phyloP scores from a whole-genome alignment of 2,113 vertebrate genomes.

The Chionis minor region DNA sequence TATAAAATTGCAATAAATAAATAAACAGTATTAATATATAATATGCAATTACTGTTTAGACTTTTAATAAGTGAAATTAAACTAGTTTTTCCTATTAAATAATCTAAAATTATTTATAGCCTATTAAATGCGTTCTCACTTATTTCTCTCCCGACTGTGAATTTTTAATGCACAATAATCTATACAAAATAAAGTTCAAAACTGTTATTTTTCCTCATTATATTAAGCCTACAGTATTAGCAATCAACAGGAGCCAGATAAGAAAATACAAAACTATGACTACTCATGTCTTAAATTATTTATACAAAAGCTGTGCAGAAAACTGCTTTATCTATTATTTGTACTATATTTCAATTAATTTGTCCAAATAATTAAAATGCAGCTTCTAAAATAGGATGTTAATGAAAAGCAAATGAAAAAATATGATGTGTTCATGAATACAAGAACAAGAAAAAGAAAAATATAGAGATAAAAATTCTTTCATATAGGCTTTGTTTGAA shows the following conservation, averaged over 20 bases:
- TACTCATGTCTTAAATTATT: not conserved
- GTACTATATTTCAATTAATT: not conserved
- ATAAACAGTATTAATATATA: not conserved
- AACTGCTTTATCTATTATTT: not conserved
- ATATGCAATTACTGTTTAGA: not conserved
- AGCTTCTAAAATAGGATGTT: not conserved
- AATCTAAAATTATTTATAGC: not conserved
- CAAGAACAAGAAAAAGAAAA: not conserved
- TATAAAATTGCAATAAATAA: constrained; percentile 4
- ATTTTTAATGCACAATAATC: not conserved
- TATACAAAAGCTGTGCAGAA: not conserved
- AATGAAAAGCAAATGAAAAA: constrained; percentile 13
- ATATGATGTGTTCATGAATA: not conserved
- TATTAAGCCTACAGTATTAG: not conserved
- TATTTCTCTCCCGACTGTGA: not conserved
- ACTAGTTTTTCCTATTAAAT: not conserved
- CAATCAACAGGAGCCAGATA: not conserved
- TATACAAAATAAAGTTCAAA: not conserved
- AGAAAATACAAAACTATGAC: not conserved
- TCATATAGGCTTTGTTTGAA: not conserved
- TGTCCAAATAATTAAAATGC: constrained; percentile 6
- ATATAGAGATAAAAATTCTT: not conserved
- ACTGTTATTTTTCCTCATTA: not conserved
- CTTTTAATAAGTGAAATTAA: constrained; percentile 15
- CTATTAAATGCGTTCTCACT: not conserved